These are phyloP conservation scores for Pyrgus malvae DNA, from an alignment of 2,888 invertebrate genomes.

Conservation along the genomic window DNA sequence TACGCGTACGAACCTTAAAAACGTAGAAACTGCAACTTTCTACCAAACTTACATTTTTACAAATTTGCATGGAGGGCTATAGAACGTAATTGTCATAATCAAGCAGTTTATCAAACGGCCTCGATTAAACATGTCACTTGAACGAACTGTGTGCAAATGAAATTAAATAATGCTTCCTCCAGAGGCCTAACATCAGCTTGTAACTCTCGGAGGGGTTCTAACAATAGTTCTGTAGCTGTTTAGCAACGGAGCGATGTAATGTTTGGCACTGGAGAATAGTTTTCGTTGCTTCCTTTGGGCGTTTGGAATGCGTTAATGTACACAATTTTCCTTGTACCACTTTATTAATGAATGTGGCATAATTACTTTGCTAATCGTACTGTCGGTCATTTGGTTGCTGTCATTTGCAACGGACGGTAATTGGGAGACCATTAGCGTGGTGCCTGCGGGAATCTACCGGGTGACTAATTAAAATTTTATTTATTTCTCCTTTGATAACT, in stretches of 20 bases:
- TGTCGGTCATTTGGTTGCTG: too few species aligned
- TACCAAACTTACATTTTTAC: too few species aligned
- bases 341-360: slow-evolving; percentile 11
- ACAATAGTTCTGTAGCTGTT: slow-evolving; percentile 8
- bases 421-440: not conserved
- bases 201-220: not conserved
- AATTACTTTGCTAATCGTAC: not conserved
- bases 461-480: not conserved
- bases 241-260: not conserved
- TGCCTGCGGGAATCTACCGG: not conserved
- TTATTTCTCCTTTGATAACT: too few species aligned
- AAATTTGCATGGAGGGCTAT: too few species aligned
- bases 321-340: slow-evolving; percentile 17
- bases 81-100: too few species aligned
- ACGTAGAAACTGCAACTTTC: too few species aligned
- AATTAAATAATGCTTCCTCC: not conserved
- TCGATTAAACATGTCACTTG: too few species aligned
- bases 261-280: not conserved
- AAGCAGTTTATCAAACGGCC: too few species aligned
- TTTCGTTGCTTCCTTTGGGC: not conserved
- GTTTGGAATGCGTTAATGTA: not conserved
- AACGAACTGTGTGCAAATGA: not conserved
- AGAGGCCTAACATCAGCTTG: not conserved
- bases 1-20: too few species aligned
- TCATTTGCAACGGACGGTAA: not conserved